Percentiles rank a stretch among this genome's conserved stretches.
phyloP scores from a whole-genome alignment of 92 coral and sea anemone genomes.

The Palythoa caribaeorum region DNA sequence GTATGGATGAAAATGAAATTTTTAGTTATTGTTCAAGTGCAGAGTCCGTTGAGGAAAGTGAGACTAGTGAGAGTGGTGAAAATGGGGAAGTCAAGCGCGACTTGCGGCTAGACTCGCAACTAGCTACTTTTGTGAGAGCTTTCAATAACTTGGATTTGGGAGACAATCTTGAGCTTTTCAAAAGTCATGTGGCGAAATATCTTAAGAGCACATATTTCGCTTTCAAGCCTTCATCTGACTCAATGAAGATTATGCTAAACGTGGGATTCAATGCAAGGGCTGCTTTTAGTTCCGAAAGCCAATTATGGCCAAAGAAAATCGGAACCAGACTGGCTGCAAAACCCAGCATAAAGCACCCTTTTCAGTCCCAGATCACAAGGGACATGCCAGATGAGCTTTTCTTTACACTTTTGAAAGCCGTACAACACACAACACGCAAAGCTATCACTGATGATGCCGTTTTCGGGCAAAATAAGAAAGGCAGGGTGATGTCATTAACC shows the following conservation, averaged over 20 bases:
- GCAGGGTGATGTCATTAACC: slow-evolving; percentile 66
- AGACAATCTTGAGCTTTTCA: slow-evolving; percentile 54
- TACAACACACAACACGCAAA: slow-evolving; percentile 57
- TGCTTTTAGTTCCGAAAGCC: slow-evolving; percentile 62
- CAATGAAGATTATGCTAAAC: slow-evolving; percentile 60
- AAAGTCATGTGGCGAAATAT: no score
- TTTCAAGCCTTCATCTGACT: slow-evolving; percentile 68
- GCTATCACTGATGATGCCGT: slow-evolving; percentile 67
- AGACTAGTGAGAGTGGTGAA: no score
- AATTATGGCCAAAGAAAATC: slow-evolving; percentile 69
- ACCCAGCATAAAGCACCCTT: slow-evolving; percentile 65
- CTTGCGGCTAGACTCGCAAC: slow-evolving; percentile 54
- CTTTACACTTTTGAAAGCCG: slow-evolving; percentile 60
- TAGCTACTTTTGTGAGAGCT: slow-evolving; percentile 60
- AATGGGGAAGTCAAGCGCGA: slow-evolving; percentile 14
- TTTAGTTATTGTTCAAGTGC: slow-evolving; percentile 27
- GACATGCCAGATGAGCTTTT: slow-evolving; percentile 73
- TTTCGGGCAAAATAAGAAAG: slow-evolving; percentile 68
- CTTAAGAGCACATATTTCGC: slow-evolving; percentile 49
- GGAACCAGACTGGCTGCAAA: slow-evolving; percentile 60
- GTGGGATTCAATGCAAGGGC: slow-evolving; percentile 64
- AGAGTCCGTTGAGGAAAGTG: slow-evolving; percentile 35
- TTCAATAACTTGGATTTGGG: slow-evolving; percentile 67
- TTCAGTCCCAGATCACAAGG: slow-evolving; percentile 62
- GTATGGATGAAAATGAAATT: slow-evolving; percentile 30